A percentile compares a stretch with the other conserved stretches of the same genome.
Conservation (phyloP, 2,888 invertebrate genomes). For the Papilio demoleus region DNA sequence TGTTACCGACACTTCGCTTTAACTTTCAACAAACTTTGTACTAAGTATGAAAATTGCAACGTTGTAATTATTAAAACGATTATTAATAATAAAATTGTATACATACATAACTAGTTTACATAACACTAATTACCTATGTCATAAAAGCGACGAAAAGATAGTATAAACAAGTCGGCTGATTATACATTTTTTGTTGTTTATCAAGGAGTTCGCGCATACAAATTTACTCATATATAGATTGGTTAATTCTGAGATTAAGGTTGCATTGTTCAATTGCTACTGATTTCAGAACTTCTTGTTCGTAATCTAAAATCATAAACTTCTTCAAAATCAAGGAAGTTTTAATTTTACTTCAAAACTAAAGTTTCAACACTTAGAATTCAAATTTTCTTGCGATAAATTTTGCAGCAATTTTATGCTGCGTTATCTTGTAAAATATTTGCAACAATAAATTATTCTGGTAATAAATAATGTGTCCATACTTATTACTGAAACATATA, state of each 20-base stretch:
- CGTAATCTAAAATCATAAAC: not conserved
- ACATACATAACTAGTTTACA: too few species aligned
- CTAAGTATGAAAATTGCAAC: not conserved
- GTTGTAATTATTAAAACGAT: not conserved
- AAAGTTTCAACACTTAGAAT: not conserved
- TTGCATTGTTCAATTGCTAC: not conserved
- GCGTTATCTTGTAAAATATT: not conserved
- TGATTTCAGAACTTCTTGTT: not conserved
- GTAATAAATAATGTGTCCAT: too few species aligned
- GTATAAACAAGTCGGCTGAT: too few species aligned
- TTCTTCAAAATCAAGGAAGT: not conserved
- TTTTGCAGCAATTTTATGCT: not conserved
- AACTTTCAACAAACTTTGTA: slow-evolving; percentile 16
- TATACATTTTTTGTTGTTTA: too few species aligned
- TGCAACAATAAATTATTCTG: too few species aligned
- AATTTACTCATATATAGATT: too few species aligned
- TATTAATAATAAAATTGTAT: too few species aligned
- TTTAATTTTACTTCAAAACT: not conserved
- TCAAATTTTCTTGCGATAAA: slow-evolving; percentile 4
- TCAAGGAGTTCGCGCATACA: too few species aligned
- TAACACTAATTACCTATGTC: not conserved
- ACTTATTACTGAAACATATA: too few species aligned
- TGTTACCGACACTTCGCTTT: slow-evolving; percentile 11
- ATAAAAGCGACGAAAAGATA: too few species aligned
- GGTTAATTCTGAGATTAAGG: too few species aligned